Evolutionary conservation across 2,797 vertebrate genomes (phyloP).

Genomic region (Onychomys torridus): DNA sequence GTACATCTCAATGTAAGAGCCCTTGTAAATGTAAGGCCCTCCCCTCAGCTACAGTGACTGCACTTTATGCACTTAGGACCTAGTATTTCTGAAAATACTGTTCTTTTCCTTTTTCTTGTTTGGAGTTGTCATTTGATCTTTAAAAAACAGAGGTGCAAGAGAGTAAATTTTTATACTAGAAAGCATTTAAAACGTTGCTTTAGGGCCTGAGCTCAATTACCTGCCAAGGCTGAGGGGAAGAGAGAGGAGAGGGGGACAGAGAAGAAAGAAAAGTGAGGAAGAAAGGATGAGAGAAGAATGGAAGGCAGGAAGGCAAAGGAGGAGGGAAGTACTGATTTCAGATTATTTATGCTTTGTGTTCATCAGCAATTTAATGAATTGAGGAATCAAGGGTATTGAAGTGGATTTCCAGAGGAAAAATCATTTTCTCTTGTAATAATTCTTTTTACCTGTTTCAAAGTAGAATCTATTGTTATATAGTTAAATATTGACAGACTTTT

Average conservation of each 20-base stretch:
- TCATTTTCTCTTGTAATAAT: neutral
- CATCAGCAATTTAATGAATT: constrained; percentile 20
- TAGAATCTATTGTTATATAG: constrained; percentile 11
- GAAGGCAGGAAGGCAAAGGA: neutral
- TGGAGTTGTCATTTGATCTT: constrained; percentile 23
- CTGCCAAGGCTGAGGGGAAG: neutral
- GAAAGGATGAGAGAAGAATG: constrained; percentile 9
- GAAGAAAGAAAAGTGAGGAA: neutral
- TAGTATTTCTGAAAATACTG: neutral
- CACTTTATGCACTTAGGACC: neutral
- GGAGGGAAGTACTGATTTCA: neutral
- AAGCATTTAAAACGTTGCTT: constrained; percentile 24
- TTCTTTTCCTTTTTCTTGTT: neutral
- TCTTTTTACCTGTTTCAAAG: neutral
- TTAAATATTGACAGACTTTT: neutral
- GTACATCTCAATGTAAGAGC: neutral
- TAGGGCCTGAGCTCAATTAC: neutral
- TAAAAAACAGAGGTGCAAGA: constrained; percentile 36
- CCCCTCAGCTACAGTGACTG: neutral
- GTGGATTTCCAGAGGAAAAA: constrained; percentile 19
- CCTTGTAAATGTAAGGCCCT: neutral
- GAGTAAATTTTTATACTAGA: neutral
- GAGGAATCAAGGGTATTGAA: neutral
- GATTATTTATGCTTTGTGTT: constrained; percentile 27
- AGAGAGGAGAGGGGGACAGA: too few species aligned